Conservation (phyloP, 1,140 invertebrate genomes). For the Caenorhabditis brenneri region DNA sequence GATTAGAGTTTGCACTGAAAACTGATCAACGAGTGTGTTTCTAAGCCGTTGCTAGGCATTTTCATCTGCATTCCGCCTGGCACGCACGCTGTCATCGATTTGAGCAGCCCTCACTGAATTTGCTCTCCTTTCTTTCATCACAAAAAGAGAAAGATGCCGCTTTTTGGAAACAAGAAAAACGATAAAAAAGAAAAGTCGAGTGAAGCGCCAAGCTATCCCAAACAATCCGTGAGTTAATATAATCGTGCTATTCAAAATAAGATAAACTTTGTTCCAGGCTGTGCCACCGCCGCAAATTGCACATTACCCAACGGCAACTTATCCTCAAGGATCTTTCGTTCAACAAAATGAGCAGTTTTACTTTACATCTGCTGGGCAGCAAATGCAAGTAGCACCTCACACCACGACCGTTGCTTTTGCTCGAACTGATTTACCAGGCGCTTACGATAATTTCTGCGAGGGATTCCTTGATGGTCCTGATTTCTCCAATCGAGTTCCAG, state of each 20-base stretch:
- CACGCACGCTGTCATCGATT: not conserved
- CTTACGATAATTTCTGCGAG: slow-evolving; percentile 20
- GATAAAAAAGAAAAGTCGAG: not conserved
- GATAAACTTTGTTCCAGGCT: not conserved
- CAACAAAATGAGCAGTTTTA: slow-evolving; percentile 28
- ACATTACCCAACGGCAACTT: not conserved
- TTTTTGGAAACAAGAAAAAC: slow-evolving; percentile 10
- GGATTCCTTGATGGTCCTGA: slow-evolving; percentile 8
- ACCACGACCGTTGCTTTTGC: not conserved
- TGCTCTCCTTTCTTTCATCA: not conserved
- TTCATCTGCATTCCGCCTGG: not conserved
- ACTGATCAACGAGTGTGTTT: not conserved
- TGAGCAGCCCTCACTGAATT: not conserved
- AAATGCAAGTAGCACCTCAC: not conserved
- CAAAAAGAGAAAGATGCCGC: not conserved
- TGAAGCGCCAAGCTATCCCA: slow-evolving; percentile 23
- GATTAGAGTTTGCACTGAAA: not conserved
- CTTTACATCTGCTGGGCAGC: not conserved
- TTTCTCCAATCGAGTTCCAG: slow-evolving; percentile 15
- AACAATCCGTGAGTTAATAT: not conserved
- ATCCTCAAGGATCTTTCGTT: not conserved
- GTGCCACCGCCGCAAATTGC: slow-evolving; percentile 18
- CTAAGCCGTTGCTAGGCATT: slow-evolving; percentile 21
- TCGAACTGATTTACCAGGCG: not conserved
- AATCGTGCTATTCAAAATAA: not conserved